Evolutionary conservation across 2,888 invertebrate species (phyloP), one percentile per base, ranked within the genome.

Genomic region (Rhamnusium bicolor): DNA sequence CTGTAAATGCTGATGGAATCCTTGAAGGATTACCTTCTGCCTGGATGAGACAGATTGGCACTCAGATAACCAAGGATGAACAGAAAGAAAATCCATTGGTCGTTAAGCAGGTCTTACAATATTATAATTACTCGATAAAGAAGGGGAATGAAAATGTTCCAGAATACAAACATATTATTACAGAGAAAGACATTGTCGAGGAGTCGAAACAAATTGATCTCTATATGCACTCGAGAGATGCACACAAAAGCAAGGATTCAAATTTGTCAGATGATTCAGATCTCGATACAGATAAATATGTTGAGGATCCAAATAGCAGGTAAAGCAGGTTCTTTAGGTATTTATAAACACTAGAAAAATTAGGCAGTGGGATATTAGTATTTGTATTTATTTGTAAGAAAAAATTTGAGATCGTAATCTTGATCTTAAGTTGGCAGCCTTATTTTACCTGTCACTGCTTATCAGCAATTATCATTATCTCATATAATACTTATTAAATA

Each of bases 81-180:
- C 96, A 97, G 88, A 92, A 94, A 86, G 93, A 96, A 83, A 96
- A 98, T 89, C 98, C 98, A 1, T 92, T 93, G 83, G 97, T 97
- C 46, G 96, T 96, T 0, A 92, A 96, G 69, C 95, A 96, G 85
- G 98, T 98, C 24, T 92, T 98, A 66, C 96, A 96, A 84, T 96
- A 94, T 85, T 97, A 96, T 86, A 95, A 96, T 86, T 95, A 95
- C 88, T 94, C 95, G 8, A 94, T 95, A 79, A 95, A 95, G 84
- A 94, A 95, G 82, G 94, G 94, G 81, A 92, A 93, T 60, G 91
- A 91, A 56, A 91, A 91, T 69, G 91, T 91, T 66, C 93, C 93
- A 56, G 91, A 92, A 3, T 95, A 94, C 84, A 96, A 96, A 85
- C 94, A 94, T 0, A 92, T 95, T 78, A 91, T 94, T n/a, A 95